Evolutionary conservation across 1,140 invertebrate genomes (phyloP), one percentile per base, ranked within the genome.

Genomic region (fruit fly (Drosophila melanogaster)): DNA sequence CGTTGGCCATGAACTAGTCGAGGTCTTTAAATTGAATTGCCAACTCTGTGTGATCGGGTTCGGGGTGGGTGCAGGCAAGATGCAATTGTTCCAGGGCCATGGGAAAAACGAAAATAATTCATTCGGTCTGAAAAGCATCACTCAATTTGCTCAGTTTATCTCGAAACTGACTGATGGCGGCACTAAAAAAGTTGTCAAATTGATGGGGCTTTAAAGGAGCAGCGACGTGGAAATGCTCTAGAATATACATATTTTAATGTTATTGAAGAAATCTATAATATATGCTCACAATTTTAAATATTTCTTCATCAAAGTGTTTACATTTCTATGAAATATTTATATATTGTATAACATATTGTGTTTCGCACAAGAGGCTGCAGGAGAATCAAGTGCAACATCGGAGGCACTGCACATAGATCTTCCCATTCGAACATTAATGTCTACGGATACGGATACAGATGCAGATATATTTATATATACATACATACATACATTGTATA

Each of bases 141-240:
- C 69, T 81, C 79, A 79, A 75, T 84, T 84, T 71, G 80, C 50
- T 61, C 59, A 55, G 54, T 61, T 64, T 74, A 64, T 77, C 57
- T 53, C 61, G n/a, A 19, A 26, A 44, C 41, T 44, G 65, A 54
- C 33, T 53, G 47, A 65, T 30, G 62, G 30, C 53, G 54, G 50
- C 37, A 44, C 43, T 53, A 43, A 37, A 55, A 64, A 72, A 78
- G 54, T 61, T 77, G 74, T 74, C 74, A 74, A 67, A 66, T 61
- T 30, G 43, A 40, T 64, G 47, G 37, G 35, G 0, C 19, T 58
- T n/a, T 15, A 15, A 33, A 37, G 7, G 14, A 11, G 4, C 10
- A 30, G 19, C 40, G 58, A 59, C 51, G n/a, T 19, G 35, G 15
- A 2, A 64, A 61, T 77, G 40, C 66, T 38, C 50, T 77, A n/a